phyloP scores from a whole-genome alignment of 2,888 invertebrate genomes.

The Caenorhabditis zanzibari region DNA sequence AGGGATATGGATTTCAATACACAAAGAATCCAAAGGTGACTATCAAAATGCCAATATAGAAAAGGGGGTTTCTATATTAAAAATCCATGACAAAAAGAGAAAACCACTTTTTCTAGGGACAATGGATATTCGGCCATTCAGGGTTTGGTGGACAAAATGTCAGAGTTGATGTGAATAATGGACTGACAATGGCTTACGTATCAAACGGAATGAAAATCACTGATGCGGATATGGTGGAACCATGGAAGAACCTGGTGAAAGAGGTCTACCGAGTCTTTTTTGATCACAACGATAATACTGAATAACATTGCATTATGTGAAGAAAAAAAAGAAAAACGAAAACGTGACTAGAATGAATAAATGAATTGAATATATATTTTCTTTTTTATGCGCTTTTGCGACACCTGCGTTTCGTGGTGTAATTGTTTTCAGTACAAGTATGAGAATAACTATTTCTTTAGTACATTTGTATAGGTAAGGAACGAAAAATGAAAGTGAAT shows the following conservation, averaged over 20 bases:
- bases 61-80: conserved; percentile 2
- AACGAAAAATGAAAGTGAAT: no score
- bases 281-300: background rate
- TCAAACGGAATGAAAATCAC: conserved; percentile 76
- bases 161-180: conserved; percentile 70
- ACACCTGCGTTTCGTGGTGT: conserved; percentile 2
- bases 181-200: conserved; percentile 73
- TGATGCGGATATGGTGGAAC: conserved; percentile 72
- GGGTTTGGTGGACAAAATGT: conserved; percentile 79
- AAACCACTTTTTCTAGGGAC: conserved; percentile 64
- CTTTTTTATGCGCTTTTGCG: background rate
- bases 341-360: conserved; percentile 31
- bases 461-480: no score
- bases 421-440: no score
- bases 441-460: no score
- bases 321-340: background rate
- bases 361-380: conserved; percentile 8
- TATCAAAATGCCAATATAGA: no score
- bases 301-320: conserved; percentile 12
- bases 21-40: conserved; percentile 72
- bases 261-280: conserved; percentile 64
- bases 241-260: conserved; percentile 66
- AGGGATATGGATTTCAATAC: conserved; percentile 76
- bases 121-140: conserved; percentile 78
- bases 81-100: background rate